These are phyloP conservation scores for Crossaster papposus DNA, from an alignment of 53 echinoderm and acorn worm genomes.

Conservation along the genomic window DNA sequence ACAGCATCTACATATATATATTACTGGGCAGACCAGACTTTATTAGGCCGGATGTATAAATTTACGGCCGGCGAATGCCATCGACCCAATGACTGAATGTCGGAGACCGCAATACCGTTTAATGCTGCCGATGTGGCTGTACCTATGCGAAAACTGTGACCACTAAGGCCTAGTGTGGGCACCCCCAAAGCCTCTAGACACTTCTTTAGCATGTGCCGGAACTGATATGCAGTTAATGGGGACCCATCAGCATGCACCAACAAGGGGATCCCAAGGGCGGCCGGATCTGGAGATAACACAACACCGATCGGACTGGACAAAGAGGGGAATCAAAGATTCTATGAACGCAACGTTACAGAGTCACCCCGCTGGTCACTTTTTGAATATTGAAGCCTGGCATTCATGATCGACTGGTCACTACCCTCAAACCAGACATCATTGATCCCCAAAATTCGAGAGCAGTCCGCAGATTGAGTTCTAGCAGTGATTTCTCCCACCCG, in stretches of 20 bases:
- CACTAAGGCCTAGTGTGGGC: neutral
- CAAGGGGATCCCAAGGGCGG: neutral
- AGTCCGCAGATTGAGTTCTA: neutral
- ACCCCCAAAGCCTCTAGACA: neutral
- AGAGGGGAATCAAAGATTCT: neutral
- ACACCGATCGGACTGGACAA: slow-evolving; percentile 26
- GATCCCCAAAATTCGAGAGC: neutral
- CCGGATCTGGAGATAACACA: neutral
- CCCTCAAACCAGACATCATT: slow-evolving; percentile 16
- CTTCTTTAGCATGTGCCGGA: neutral
- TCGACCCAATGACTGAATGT: slow-evolving; percentile 11
- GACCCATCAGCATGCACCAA: slow-evolving; percentile 15
- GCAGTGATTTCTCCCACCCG: slow-evolving; percentile 50
- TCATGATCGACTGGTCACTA: neutral
- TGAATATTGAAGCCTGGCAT: slow-evolving; percentile 1
- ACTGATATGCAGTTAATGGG: slow-evolving; percentile 15
- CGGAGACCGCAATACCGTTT: neutral
- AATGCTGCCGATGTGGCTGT: neutral
- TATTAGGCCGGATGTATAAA: slow-evolving; percentile 9
- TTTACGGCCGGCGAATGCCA: slow-evolving; percentile 5
- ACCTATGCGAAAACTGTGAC: slow-evolving; percentile 8
- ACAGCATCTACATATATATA: no score
- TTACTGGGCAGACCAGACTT: neutral
- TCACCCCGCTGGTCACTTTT: slow-evolving; percentile 36
- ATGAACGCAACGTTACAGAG: neutral